A percentile compares a stretch with the other conserved stretches of the same genome.
These are phyloP conservation scores for Tiliacea citrago DNA, from an alignment of 2,888 invertebrate species.

Conservation along the genomic window DNA sequence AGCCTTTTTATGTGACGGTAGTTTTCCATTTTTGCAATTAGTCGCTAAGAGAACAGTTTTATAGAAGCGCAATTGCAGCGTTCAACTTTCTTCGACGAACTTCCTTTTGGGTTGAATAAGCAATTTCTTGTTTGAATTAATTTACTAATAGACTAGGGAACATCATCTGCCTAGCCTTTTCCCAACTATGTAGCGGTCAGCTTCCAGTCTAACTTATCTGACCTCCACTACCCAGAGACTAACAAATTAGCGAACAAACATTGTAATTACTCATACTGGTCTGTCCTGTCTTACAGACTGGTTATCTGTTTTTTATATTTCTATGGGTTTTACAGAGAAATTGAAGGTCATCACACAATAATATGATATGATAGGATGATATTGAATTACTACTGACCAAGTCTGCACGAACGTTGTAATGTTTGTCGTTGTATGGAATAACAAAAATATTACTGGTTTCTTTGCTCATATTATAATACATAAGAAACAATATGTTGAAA, in stretches of 20 bases:
- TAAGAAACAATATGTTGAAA: conserved; percentile 24
- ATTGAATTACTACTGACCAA: conserved; percentile 14
- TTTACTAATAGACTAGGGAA: conserved; percentile 3
- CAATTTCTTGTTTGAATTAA: conserved; percentile 17
- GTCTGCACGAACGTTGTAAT: conserved; percentile 21
- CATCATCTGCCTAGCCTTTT: too few species aligned
- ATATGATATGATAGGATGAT: not conserved
- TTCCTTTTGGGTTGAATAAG: conserved; percentile 6
- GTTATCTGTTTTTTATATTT: too few species aligned
- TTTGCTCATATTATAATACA: conserved; percentile 34
- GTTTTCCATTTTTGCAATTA: conserved; percentile 46
- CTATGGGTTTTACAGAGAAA: not conserved
- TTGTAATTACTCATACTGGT: not conserved
- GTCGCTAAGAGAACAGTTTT: conserved; percentile 28
- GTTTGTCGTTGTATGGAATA: conserved; percentile 33
- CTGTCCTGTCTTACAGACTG: not conserved
- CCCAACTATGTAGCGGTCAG: too few species aligned
- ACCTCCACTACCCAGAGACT: too few species aligned
- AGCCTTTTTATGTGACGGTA: not conserved
- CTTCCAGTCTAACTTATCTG: too few species aligned
- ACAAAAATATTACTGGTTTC: conserved; percentile 31
- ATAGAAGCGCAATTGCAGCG: conserved; percentile 17
- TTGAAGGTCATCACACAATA: not conserved
- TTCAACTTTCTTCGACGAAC: conserved; percentile 5
- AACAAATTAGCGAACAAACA: conserved; percentile 1